phyloP scores from a whole-genome alignment of 2,113 vertebrate species.

The Larimichthys crocea region DNA sequence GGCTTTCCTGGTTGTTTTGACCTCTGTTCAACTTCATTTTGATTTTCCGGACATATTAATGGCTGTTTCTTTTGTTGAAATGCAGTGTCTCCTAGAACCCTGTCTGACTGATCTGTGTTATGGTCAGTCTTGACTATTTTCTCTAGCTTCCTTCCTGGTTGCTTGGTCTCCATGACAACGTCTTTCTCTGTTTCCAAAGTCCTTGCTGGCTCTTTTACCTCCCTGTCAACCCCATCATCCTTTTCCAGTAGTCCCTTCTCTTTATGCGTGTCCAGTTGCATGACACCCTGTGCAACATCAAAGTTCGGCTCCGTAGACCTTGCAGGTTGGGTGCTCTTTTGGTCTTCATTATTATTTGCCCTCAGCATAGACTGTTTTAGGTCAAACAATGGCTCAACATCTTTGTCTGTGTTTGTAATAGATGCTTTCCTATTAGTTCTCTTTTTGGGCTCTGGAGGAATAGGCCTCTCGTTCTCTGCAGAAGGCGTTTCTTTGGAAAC shows the following conservation, averaged over 20 bases:
- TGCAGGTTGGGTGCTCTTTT: conserved; percentile 21
- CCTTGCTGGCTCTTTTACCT: not conserved
- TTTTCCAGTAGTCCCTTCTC: conserved; percentile 33
- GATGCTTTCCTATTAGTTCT: conserved; percentile 62
- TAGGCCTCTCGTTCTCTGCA: conserved; percentile 47
- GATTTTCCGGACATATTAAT: not conserved
- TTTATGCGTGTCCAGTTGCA: conserved; percentile 12
- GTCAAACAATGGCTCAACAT: conserved; percentile 30
- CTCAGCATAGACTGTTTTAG: conserved; percentile 9
- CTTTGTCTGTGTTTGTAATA: conserved; percentile 64
- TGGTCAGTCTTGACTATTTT: conserved; percentile 16
- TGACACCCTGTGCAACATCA: conserved; percentile 32
- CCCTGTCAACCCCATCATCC: not conserved
- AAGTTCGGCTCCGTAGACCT: conserved; percentile 17
- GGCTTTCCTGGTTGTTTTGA: conserved; percentile 21
- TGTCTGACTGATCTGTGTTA: conserved; percentile 29
- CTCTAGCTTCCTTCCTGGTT: conserved; percentile 14
- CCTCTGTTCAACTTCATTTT: conserved; percentile 7
- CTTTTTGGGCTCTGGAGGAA: conserved; percentile 68
- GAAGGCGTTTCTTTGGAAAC: conserved; percentile 17
- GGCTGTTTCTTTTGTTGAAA: conserved; percentile 37
- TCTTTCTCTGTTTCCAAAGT: conserved; percentile 34
- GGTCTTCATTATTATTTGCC: conserved; percentile 26
- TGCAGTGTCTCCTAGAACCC: not conserved
- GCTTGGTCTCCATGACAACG: conserved; percentile 5